phyloP scores from a whole-genome alignment of 2,888 invertebrate species.

The Andrena hattorfiana region DNA sequence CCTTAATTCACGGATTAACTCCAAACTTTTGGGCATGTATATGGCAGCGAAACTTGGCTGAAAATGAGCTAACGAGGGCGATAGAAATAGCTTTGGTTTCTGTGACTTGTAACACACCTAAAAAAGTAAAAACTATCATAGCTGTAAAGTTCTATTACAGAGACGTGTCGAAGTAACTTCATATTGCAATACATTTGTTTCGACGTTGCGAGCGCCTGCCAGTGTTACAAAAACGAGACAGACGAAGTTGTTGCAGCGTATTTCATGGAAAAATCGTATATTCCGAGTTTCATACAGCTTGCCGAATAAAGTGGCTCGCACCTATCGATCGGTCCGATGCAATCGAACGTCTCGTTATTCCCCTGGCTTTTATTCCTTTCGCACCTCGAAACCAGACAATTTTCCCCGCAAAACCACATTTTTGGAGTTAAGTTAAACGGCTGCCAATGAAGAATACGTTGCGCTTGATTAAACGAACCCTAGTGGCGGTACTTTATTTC shows the following conservation, averaged over 20 bases:
- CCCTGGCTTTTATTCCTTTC: neutral
- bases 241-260: neutral
- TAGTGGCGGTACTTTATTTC: conserved; percentile 5
- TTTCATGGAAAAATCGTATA: neutral
- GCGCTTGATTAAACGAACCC: conserved; percentile 23
- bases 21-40: too few relatives aligned
- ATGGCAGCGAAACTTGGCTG: too few relatives aligned
- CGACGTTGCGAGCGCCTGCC: neutral
- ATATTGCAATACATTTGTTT: neutral
- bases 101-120: too few relatives aligned
- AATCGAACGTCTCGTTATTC: conserved; percentile 9
- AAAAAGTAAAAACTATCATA: neutral
- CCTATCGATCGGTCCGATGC: neutral
- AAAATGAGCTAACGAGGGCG: too few relatives aligned
- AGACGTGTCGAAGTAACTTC: neutral
- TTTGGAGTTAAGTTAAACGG: conserved; percentile 11
- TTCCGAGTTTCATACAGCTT: conserved; percentile 3
- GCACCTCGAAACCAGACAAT: neutral
- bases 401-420: conserved; percentile 5
- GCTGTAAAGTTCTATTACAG: neutral
- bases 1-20: too few relatives aligned
- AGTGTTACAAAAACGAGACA: neutral
- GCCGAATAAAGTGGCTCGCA: neutral
- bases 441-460: conserved; percentile 12
- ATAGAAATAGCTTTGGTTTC: too few relatives aligned